phyloP scores from a whole-genome alignment of 2,797 vertebrate species.

The Mormyrops boulengeri region DNA sequence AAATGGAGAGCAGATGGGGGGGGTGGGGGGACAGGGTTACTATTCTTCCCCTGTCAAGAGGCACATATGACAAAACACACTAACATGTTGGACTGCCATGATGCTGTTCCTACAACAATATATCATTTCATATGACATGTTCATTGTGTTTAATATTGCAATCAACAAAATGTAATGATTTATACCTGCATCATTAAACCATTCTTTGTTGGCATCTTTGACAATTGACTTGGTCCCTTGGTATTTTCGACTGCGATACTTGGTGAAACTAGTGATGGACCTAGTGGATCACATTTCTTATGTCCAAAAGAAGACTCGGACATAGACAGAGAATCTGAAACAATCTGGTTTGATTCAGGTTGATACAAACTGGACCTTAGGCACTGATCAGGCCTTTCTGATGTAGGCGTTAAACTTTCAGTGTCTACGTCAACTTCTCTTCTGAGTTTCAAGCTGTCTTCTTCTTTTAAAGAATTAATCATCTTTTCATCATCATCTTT shows the following conservation, averaged over 20 bases:
- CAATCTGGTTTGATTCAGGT: background rate
- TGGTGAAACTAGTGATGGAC: slow-evolving; percentile 30
- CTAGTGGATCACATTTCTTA: slow-evolving; percentile 34
- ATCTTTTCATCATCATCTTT: slow-evolving; percentile 29
- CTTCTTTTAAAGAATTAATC: slow-evolving; percentile 32
- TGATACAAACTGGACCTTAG: slow-evolving; percentile 24
- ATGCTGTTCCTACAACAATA: background rate
- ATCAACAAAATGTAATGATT: background rate
- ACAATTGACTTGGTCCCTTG: slow-evolving; percentile 61
- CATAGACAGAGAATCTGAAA: slow-evolving; percentile 20
- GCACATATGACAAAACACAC: background rate
- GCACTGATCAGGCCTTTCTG: background rate
- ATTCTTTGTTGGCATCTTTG: slow-evolving; percentile 64
- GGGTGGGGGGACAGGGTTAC: background rate
- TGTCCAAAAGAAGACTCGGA: slow-evolving; percentile 34
- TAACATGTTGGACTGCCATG: background rate
- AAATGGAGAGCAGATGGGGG: background rate
- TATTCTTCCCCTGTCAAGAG: background rate
- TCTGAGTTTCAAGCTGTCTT: slow-evolving; percentile 34
- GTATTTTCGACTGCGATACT: slow-evolving; percentile 42
- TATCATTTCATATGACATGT: background rate
- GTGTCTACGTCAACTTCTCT: slow-evolving; percentile 32
- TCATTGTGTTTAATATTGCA: background rate
- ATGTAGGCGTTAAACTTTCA: slow-evolving; percentile 29
- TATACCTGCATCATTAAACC: slow-evolving; percentile 79